Evolutionary conservation across 1,140 invertebrate genomes (phyloP).

Genomic region (Megalonaias nervosa): DNA sequence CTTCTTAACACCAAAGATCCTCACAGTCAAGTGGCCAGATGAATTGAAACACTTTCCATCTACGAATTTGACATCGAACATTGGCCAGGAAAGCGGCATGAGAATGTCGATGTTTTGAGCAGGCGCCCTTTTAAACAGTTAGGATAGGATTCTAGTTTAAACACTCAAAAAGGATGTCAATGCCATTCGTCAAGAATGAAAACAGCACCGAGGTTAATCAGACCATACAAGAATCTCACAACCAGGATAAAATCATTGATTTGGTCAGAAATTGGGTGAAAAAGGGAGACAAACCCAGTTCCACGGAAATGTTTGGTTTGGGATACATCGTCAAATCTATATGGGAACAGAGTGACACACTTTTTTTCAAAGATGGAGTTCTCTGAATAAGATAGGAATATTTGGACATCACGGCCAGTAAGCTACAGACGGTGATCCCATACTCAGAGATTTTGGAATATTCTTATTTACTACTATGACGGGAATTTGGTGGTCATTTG

Average conservation of each 20-base stretch:
- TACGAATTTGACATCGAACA: slow-evolving; percentile 52
- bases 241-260: background rate
- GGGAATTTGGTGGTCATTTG: background rate
- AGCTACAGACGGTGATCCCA: slow-evolving; percentile 15
- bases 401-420: background rate
- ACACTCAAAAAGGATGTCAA: too few species aligned
- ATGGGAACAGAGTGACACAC: background rate
- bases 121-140: slow-evolving; percentile 18
- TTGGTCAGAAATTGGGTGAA: background rate
- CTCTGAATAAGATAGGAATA: background rate
- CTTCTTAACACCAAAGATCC: slow-evolving; percentile 16
- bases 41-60: slow-evolving; percentile 42
- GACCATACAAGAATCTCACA: background rate
- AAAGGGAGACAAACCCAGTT: background rate
- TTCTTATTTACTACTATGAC: slow-evolving; percentile 8
- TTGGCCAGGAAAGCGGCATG: slow-evolving; percentile 41
- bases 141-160: background rate
- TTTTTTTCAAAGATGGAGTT: background rate
- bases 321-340: background rate
- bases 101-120: slow-evolving; percentile 52
- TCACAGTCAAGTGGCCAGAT: too few species aligned
- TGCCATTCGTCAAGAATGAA: too few species aligned
- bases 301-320: background rate
- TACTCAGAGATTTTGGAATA: background rate
- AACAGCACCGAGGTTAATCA: background rate